phyloP scores from a whole-genome alignment of 2,113 vertebrate species.

The Percina caprodes region DNA sequence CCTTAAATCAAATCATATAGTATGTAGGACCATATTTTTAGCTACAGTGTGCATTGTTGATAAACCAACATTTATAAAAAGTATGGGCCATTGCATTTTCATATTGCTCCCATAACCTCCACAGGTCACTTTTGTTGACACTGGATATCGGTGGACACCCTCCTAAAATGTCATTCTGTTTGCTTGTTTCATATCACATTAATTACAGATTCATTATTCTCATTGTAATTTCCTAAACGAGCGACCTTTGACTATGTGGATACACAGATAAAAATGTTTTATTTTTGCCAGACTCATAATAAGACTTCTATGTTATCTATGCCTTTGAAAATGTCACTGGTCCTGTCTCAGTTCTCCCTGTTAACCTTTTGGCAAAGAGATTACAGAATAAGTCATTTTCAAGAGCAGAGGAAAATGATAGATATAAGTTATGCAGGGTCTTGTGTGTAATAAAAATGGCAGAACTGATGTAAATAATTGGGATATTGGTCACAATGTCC shows the following conservation, averaged over 20 bases:
- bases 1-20: background rate
- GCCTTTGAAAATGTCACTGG: slow-evolving; percentile 82
- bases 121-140: slow-evolving; percentile 35
- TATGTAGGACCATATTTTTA: background rate
- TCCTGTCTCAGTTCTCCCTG: slow-evolving; percentile 42
- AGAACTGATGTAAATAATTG: slow-evolving; percentile 9
- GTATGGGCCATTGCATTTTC: slow-evolving; percentile 33
- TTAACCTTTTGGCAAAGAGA: slow-evolving; percentile 61
- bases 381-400: slow-evolving; percentile 30
- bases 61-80: background rate
- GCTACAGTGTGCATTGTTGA: background rate
- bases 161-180: slow-evolving; percentile 81
- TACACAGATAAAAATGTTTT: slow-evolving; percentile 73
- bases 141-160: slow-evolving; percentile 55
- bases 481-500: background rate
- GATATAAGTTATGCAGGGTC: slow-evolving; percentile 16
- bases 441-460: slow-evolving; percentile 20
- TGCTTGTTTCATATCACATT: slow-evolving; percentile 71
- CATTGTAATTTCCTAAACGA: slow-evolving; percentile 78
- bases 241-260: slow-evolving; percentile 76
- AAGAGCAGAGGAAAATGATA: slow-evolving; percentile 34
- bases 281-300: slow-evolving; percentile 69
- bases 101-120: slow-evolving; percentile 47
- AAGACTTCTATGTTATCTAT: slow-evolving; percentile 76
- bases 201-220: slow-evolving; percentile 79